Base-by-base conservation (phyloP, 2,888 invertebrate species). In the Parnassius apollo region DNA sequence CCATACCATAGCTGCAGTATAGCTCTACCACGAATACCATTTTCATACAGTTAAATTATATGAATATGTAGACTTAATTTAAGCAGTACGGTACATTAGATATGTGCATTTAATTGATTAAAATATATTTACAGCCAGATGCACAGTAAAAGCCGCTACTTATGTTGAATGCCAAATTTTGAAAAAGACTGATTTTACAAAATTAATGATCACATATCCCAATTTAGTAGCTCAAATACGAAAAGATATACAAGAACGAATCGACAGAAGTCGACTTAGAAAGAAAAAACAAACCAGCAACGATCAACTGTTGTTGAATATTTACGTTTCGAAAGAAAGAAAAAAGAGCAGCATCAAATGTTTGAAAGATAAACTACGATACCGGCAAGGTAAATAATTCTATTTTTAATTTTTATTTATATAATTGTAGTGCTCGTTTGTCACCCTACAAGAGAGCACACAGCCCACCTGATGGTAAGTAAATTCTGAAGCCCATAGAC, bases 131-230 rank as follows among this genome's bases (percentile, higher is more conserved):
- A 66, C 69, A 91, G 90, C 93, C 8, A 84, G 91, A 67, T 90
- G 92, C 57, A 91, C 92, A 49, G 88, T 93, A 3, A 89, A 90
- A 80, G 93, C 93, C 18, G 88, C 91, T 4, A 87, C 87, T 13
- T 93, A 92, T 65, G 91, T 92, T 1, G 93, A 93, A 77, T 88
- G 93, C 65, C 91, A 92, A 81, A 89, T 90, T n/a, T 74, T 93
- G 55, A 83, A 89, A 65, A 91, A 91, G 69, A 86, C 86, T 0
- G 89, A 90, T 64, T 93, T 91, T 65, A 88, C 88, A 66, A 82
- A 81, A 69, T 80, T 92, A 46, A 92, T 92, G 86, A 80, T 88
- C 18, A 88, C 86, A 9, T 92, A 92, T 70, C 92, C 92, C 12
- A 85, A 90, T 65, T 73, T 91, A 53, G 76, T 86, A 58, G 77